Percentiles rank a stretch among this genome's conserved stretches.
Conservation (phyloP, 2,888 invertebrate species). For the Ypsolopha sequella region DNA sequence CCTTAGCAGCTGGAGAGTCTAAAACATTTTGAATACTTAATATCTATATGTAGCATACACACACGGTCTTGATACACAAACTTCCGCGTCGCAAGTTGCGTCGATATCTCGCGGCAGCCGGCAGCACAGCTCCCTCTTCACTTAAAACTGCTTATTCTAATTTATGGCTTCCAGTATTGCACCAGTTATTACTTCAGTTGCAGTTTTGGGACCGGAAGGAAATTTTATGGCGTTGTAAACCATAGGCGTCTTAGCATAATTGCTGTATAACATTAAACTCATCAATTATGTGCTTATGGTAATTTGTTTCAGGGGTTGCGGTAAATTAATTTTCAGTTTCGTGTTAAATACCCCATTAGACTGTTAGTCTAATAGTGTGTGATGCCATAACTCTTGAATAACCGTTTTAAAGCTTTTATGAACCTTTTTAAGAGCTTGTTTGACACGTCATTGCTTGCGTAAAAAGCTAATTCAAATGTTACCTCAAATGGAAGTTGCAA, state of each 20-base stretch:
- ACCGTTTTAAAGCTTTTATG: background rate
- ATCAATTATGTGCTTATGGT: slow-evolving; percentile 60
- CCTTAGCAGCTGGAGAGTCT: no score
- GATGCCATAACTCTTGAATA: background rate
- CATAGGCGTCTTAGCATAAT: slow-evolving; percentile 64
- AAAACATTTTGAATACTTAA: no score
- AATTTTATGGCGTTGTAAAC: slow-evolving; percentile 63
- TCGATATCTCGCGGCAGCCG: slow-evolving; percentile 15
- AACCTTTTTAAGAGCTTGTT: background rate
- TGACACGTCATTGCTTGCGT: background rate
- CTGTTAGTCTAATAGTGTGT: background rate
- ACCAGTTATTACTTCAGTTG: slow-evolving; percentile 63
- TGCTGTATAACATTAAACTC: slow-evolving; percentile 59
- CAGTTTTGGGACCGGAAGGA: slow-evolving; percentile 59
- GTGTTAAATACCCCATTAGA: background rate
- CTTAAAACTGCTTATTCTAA: slow-evolving; percentile 64
- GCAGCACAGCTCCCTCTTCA: slow-evolving; percentile 29
- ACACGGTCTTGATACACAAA: no score
- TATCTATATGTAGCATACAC: no score
- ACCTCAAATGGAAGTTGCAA: slow-evolving; percentile 45
- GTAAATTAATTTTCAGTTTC: slow-evolving; percentile 4
- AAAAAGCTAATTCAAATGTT: slow-evolving; percentile 46
- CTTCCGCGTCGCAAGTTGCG: slow-evolving; percentile 8
- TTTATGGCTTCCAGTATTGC: slow-evolving; percentile 59
- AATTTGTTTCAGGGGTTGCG: slow-evolving; percentile 16